Base-by-base conservation (phyloP, 2,888 invertebrate species). In the Amiota minor region DNA sequence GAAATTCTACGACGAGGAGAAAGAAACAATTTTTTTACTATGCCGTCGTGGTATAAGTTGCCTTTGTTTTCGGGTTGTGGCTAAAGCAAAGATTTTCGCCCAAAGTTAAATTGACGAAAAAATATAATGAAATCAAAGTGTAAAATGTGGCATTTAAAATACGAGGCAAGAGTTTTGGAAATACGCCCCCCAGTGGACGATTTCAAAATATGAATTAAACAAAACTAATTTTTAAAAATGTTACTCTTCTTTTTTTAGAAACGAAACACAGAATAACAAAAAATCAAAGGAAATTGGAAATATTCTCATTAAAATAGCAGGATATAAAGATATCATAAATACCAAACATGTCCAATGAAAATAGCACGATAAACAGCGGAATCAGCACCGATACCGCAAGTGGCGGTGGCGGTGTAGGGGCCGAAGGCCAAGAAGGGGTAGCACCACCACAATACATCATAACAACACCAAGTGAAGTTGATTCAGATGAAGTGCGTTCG, bases 401-500 rank as follows among this genome's bases (percentile, higher is more conserved):
- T 35, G 6, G 35, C 6, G 35, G 35, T 6, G 35, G 2, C 6
- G 6, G 35, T 35, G 35, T 35, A 35, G 6, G 35, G 6, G 35
- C 35, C 35, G 35, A 35, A 35, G 35, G 35, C 35, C 4, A 4
- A 6, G 35, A 35, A 35, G 69, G 74, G 45, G 78, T 79, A 14
- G 78, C 86, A 64, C 86, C 89, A 68, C 89, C 90, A 4, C 88
- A 89, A 56, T 89, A 89, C 73, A 89, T 90, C 62, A 86, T 90
- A 73, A 90, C 90, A 35, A 88, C 89, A 12, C 90, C 90, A 47
- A 89, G 90, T 75, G 90, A 90, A 72, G 86, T 82, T 53, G 88
- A 88, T 72, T 81, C 87, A n/a, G 90, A 89, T 0, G 88, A 87
- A 74, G 80, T 86, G 53, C 86, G 87, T 35, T 83, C 85, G 6